A percentile compares a stretch with the other conserved stretches of the same genome.
Evolutionary conservation across 2,113 vertebrate genomes (phyloP).

Genomic region (Archilochus colubris): DNA sequence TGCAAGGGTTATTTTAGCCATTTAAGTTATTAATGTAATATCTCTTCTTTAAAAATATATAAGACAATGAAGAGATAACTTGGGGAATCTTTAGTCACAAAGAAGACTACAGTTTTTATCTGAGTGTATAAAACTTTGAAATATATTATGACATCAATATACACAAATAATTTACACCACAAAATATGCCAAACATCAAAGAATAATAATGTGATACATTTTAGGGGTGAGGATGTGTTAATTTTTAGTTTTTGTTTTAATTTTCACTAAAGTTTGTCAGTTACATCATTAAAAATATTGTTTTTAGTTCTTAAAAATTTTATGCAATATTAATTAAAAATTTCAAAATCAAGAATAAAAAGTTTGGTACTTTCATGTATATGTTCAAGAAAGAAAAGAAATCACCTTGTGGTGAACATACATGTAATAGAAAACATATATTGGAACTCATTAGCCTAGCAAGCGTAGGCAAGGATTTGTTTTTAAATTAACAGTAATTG

Average conservation of each 20-base stretch:
- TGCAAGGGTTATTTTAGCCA: background rate
- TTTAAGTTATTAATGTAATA: background rate
- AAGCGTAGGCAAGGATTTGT: background rate
- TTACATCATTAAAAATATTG: background rate
- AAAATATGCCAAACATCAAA: background rate
- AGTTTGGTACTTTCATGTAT: background rate
- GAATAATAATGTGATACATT: background rate
- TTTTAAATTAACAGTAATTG: background rate
- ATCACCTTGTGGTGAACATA: background rate
- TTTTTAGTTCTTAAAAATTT: background rate
- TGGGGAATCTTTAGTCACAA: background rate
- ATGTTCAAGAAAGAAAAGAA: background rate
- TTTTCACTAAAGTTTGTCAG: background rate
- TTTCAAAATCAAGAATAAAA: background rate
- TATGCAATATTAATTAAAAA: background rate
- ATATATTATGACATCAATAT: background rate
- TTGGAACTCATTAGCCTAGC: background rate
- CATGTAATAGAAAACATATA: background rate
- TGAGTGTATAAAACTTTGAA: background rate
- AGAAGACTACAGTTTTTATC: background rate
- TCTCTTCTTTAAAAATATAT: background rate
- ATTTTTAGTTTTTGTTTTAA: background rate
- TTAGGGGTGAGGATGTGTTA: background rate
- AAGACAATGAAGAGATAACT: background rate
- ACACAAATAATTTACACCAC: rapidly evolving